Evolutionary conservation across 2,888 invertebrate species (phyloP), one percentile per base, ranked within the genome.

Genomic region (Cataglyphis rosenhaueri): DNA sequence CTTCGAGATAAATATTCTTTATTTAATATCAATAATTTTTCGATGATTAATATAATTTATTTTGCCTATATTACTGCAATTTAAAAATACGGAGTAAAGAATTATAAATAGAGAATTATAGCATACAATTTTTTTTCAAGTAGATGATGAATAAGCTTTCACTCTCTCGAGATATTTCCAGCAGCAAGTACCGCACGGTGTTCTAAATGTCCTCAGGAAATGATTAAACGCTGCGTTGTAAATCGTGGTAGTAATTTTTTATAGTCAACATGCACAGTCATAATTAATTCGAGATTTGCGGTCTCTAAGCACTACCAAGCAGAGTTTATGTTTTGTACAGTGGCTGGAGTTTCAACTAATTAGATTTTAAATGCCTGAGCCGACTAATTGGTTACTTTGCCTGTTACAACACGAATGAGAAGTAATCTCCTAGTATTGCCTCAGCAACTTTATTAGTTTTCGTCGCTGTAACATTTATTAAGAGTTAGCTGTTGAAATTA

Each of bases 371-470:
- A 83, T 83, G 75, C 66, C 75, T 48, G 71, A 71, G 32, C 71
- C 64, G 74, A 65, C 78, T 86, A 88, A 88, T 88, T 88, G 85
- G 84, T 87, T 84, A 85, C 78, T 79, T 68, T 74, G 71, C 70
- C 62, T 55, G 57, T 84, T 52, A 65, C 62, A 71, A 44, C 55
- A 52, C 76, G 55, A 81, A 52, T 57, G 35, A 57, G 59, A 71
- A 76, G 64, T 78, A 87, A 85, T 84, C 76, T 57, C 73, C 48
- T n/a, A 52, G 48, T 70, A 62, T 76, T 71, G 73, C 48, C 52
- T 55, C 32, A 29, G 52, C 68, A 74, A 83, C 57, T 79, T 64
- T 64, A 52, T 84, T 70, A 71, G 81, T 81, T 81, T 68, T 78
- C 59, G 59, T 71, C 35, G 71, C 55, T 64, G 29, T 68, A 83